Conservation (phyloP, 2,797 vertebrate species). For the Oreochromis grahami region DNA sequence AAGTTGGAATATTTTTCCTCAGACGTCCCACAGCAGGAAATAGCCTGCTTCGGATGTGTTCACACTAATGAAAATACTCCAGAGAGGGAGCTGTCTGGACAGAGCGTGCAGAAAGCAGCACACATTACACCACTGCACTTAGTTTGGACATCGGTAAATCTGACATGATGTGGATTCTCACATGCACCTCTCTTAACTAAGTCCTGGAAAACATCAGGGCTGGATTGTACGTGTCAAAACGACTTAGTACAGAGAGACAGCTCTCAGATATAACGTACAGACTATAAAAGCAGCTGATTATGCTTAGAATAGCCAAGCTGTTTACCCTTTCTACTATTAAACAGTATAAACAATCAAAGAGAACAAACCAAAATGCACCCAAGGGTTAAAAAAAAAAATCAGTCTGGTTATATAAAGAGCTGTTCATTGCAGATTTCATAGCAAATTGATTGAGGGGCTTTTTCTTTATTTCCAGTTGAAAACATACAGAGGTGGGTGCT, state of each 20-base stretch:
- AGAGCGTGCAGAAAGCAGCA: background rate
- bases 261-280: background rate
- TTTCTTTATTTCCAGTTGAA: background rate
- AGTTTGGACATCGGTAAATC: background rate
- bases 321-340: accelerated
- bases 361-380: background rate
- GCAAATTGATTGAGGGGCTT: accelerated
- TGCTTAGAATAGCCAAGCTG: background rate
- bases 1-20: accelerated
- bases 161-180: background rate
- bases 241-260: background rate
- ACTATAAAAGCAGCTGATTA: background rate
- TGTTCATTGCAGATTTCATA: background rate
- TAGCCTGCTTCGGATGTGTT: background rate
- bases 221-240: background rate
- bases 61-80: background rate
- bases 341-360: background rate
- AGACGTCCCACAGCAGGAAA: background rate
- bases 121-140: background rate
- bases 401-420: background rate
- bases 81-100: accelerated
- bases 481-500: background rate
- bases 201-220: accelerated
- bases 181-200: background rate
- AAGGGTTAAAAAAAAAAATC: background rate